Percentiles rank a stretch among this genome's conserved stretches.
Evolutionary conservation across 2,797 vertebrate species (phyloP).

Genomic region (Spinibarbus caldwelli): DNA sequence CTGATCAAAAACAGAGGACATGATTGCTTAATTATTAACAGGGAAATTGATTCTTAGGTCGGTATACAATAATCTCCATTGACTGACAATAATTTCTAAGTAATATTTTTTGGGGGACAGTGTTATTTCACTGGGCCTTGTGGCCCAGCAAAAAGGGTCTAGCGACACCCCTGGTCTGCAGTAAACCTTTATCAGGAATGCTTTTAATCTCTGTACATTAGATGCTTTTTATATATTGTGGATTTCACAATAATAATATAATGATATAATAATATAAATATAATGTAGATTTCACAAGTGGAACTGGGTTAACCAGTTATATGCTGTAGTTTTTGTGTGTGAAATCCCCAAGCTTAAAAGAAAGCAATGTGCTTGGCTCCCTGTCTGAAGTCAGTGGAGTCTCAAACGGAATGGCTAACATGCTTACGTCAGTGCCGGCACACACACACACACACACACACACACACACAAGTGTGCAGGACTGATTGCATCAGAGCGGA

Average conservation of each 20-base stretch:
- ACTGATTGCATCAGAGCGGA: conserved; percentile 68
- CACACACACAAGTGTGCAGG: conserved; percentile 59
- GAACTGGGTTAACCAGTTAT: conserved; percentile 48
- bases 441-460: too few species aligned
- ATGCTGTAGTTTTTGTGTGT: conserved; percentile 20
- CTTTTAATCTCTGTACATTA: conserved; percentile 1
- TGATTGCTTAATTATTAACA: not conserved
- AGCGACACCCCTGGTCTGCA: not conserved
- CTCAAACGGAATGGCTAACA: conserved; percentile 76
- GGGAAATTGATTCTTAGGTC: not conserved
- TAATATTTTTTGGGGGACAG: too few species aligned
- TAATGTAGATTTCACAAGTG: not conserved
- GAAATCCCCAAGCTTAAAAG: conserved; percentile 57
- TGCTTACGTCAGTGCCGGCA: conserved; percentile 62
- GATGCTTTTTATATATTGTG: not conserved
- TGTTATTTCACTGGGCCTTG: not conserved
- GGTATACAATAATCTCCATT: not conserved
- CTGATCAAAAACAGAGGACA: not conserved
- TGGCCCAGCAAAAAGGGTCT: not conserved
- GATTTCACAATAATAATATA: not conserved
- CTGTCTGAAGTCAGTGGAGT: conserved; percentile 58
- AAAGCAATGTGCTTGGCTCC: conserved; percentile 49
- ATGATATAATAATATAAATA: not conserved
- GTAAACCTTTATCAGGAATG: not conserved
- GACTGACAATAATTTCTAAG: not conserved